These are phyloP conservation scores for Zapus hudsonius DNA, from an alignment of 2,113 vertebrate genomes.

Conservation along the genomic window DNA sequence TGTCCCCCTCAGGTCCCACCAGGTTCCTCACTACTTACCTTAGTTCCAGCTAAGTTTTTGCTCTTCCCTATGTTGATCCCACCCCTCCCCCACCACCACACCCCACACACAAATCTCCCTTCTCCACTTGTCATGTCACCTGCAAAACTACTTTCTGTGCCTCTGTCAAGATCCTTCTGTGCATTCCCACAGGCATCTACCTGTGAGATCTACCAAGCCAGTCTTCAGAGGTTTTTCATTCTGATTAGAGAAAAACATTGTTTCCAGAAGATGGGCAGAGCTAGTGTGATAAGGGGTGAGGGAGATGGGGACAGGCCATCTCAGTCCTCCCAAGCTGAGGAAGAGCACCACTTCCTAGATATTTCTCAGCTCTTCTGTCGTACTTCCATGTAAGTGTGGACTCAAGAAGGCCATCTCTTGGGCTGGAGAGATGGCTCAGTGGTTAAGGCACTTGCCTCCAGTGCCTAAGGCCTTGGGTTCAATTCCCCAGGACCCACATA, in stretches of 20 bases:
- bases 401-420: background rate
- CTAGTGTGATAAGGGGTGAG: background rate
- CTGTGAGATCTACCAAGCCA: constrained; percentile 65
- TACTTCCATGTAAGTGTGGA: background rate
- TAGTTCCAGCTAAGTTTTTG: background rate
- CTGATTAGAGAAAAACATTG: constrained; percentile 51
- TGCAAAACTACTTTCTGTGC: constrained; percentile 51
- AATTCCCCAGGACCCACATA: too few relatives aligned
- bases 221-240: constrained; percentile 53
- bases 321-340: background rate
- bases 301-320: background rate
- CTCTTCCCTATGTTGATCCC: background rate
- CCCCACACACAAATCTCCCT: constrained; percentile 33
- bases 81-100: background rate
- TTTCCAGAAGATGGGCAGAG: constrained; percentile 57
- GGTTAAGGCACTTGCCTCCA: too few relatives aligned
- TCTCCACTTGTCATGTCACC: constrained; percentile 52
- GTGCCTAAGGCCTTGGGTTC: too few relatives aligned
- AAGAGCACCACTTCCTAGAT: background rate
- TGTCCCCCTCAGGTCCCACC: background rate
- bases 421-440: background rate
- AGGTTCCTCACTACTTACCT: background rate
- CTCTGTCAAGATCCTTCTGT: constrained; percentile 57
- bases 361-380: background rate
- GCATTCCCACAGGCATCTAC: constrained; percentile 53